Evolutionary conservation across 2,113 vertebrate species (phyloP).

Genomic region (Scytalopus superciliaris): DNA sequence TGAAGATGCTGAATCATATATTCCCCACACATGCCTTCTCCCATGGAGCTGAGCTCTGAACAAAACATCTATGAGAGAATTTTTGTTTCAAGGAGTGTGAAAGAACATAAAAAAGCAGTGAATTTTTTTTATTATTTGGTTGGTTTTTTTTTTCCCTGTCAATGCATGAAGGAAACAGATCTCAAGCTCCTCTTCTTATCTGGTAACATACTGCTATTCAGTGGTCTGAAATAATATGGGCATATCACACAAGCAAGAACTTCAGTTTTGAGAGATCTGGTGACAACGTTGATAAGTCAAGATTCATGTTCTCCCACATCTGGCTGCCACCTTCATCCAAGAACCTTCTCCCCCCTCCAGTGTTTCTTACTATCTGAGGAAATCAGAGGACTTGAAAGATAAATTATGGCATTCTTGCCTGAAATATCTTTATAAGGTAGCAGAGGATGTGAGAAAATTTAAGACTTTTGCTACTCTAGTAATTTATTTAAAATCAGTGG

Average conservation of each 20-base stretch:
- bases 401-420: neutral
- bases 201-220: neutral
- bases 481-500: neutral
- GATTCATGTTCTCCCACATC: neutral
- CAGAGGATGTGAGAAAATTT: neutral
- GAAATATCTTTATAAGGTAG: neutral
- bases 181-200: neutral
- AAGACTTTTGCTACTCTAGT: neutral
- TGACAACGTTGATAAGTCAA: neutral
- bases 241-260: neutral
- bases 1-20: neutral
- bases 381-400: neutral
- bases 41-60: neutral
- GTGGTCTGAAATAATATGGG: neutral
- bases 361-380: neutral
- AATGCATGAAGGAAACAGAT: neutral
- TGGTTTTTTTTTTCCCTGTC: neutral
- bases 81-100: neutral
- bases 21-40: neutral
- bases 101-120: neutral
- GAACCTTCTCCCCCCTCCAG: neutral
- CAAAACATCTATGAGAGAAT: neutral
- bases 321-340: neutral
- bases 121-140: neutral
- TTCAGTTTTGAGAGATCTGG: neutral